phyloP scores from a whole-genome alignment of 2,113 vertebrate species.

The Seriola dumerili region DNA sequence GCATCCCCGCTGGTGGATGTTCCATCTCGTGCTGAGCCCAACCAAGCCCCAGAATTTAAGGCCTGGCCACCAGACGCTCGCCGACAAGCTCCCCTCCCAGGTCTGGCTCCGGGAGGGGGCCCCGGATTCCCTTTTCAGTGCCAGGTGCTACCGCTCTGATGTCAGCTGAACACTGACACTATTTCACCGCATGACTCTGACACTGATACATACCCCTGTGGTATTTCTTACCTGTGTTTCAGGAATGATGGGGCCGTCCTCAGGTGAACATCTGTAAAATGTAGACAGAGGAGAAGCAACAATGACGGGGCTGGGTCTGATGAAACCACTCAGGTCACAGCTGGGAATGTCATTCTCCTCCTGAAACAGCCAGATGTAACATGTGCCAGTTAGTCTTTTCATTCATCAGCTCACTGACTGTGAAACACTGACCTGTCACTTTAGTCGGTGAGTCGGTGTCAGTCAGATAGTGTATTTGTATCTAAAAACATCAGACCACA shows the following conservation, averaged over 20 bases:
- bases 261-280: conserved; percentile 90
- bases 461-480: background rate
- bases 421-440: conserved; percentile 5
- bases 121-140: too few relatives aligned
- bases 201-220: background rate
- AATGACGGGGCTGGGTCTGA: conserved; percentile 93
- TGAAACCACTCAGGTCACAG: conserved; percentile 96
- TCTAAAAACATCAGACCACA: background rate
- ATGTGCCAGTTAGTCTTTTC: background rate
- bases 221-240: conserved; percentile 92
- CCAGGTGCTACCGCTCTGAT: too few relatives aligned
- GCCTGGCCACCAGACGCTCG: too few relatives aligned
- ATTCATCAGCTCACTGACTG: background rate
- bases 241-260: conserved; percentile 95
- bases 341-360: conserved; percentile 99
- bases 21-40: too few relatives aligned
- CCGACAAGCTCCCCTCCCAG: too few relatives aligned
- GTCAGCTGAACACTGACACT: too few relatives aligned
- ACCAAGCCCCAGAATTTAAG: too few relatives aligned
- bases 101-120: too few relatives aligned
- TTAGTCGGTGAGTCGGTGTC: background rate
- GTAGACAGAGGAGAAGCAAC: conserved; percentile 95
- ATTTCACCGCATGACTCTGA: too few relatives aligned
- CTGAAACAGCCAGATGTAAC: conserved; percentile 45
- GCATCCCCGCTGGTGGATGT: too few relatives aligned